Conservation (phyloP, 2,797 vertebrate genomes). For the Apodemus agrarius region DNA sequence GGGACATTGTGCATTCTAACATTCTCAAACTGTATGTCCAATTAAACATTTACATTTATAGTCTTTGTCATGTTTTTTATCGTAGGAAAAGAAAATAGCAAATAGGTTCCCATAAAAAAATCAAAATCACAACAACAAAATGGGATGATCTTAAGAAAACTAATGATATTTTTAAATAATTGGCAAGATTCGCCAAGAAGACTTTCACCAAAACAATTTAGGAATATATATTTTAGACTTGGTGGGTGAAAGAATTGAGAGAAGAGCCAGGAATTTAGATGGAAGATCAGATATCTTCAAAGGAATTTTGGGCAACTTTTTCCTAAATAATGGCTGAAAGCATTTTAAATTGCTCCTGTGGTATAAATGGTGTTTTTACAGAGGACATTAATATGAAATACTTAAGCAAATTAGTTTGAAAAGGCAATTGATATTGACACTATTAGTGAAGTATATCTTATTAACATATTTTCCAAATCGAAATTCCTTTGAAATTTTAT, state of each 20-base stretch:
- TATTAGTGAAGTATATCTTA: neutral
- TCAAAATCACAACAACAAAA: neutral
- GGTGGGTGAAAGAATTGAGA: neutral
- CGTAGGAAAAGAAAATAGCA: neutral
- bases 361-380: neutral
- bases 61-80: too few species aligned
- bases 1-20: neutral
- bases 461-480: neutral
- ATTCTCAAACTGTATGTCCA: neutral
- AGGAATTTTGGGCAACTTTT: neutral
- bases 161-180: neutral
- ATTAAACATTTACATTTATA: neutral
- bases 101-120: too few species aligned
- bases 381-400: neutral
- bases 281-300: neutral
- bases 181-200: neutral
- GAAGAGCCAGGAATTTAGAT: too few species aligned
- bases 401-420: neutral
- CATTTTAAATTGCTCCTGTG: neutral
- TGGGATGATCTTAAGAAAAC: neutral
- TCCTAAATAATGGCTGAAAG: neutral
- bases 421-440: neutral
- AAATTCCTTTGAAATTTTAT: neutral
- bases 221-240: neutral
- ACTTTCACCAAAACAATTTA: neutral